Conservation (phyloP, 1,140 invertebrate species). For the Hormaphis cornu region DNA sequence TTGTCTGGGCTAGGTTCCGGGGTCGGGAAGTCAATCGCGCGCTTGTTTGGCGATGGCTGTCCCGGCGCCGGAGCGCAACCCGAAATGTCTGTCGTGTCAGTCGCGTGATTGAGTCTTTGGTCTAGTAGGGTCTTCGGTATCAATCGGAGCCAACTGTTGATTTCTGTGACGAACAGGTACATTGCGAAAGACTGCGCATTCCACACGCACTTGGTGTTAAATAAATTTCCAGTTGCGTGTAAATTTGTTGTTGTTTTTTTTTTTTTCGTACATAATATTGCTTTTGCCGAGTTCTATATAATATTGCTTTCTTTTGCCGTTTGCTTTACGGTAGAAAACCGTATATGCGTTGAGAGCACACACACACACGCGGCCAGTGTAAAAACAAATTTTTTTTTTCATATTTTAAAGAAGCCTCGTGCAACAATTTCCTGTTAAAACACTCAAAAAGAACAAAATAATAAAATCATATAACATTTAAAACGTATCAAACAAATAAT, state of each 20-base stretch:
- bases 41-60: constrained; percentile 9
- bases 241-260: neutral
- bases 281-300: constrained; percentile 29
- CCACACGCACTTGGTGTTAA: neutral
- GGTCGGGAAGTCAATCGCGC: constrained; percentile 16
- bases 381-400: constrained; percentile 9
- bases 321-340: neutral
- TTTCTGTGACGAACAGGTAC: constrained; percentile 25
- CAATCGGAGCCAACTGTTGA: constrained; percentile 22
- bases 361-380: constrained; percentile 6
- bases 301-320: neutral
- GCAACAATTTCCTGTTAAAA: constrained; percentile 27
- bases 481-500: neutral
- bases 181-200: constrained; percentile 26
- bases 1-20: neutral
- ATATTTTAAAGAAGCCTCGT: constrained; percentile 14
- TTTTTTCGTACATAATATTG: neutral
- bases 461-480: too few species aligned
- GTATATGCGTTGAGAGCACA: neutral
- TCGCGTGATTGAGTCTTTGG: neutral
- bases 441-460: constrained; percentile 9
- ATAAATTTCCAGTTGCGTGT: neutral
- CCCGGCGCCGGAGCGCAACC: neutral
- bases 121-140: neutral
- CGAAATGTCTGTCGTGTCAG: neutral